These are phyloP conservation scores for Apistogramma diplotaenia DNA, from an alignment of 2,113 vertebrate species.

Conservation along the genomic window DNA sequence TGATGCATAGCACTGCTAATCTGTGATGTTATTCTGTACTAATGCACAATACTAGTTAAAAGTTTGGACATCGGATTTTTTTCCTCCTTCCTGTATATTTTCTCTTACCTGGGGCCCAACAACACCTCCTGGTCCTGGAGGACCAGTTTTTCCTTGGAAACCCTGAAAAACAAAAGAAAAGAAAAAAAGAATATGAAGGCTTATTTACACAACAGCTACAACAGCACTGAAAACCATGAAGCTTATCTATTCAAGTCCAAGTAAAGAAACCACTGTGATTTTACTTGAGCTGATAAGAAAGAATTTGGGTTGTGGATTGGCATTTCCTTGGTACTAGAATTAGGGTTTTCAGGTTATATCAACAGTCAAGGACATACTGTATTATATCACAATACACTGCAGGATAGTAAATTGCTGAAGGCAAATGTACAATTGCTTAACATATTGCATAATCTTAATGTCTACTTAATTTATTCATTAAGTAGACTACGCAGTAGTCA, in stretches of 20 bases:
- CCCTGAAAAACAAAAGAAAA: slow-evolving; percentile 75
- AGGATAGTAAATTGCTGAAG: background rate
- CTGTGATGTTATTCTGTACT: background rate
- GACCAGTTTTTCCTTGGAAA: slow-evolving; percentile 99
- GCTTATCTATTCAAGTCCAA: background rate
- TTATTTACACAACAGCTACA: background rate
- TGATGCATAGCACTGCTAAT: background rate
- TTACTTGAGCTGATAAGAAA: background rate
- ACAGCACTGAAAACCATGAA: background rate
- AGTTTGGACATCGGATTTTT: background rate
- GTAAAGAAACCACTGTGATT: background rate
- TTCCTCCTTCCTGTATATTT: background rate
- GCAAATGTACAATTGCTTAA: background rate
- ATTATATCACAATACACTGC: background rate
- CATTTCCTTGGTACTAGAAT: background rate
- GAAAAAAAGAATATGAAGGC: background rate
- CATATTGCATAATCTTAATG: background rate
- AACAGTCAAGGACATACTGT: background rate
- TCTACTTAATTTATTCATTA: background rate
- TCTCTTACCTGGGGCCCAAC: slow-evolving; percentile 91
- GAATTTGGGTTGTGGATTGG: background rate
- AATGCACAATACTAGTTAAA: background rate
- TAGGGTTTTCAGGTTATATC: background rate
- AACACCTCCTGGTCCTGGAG: slow-evolving; percentile 95
- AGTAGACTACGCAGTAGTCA: background rate